phyloP scores from a whole-genome alignment of 2,113 vertebrate species.

The Pheucticus melanocephalus region DNA sequence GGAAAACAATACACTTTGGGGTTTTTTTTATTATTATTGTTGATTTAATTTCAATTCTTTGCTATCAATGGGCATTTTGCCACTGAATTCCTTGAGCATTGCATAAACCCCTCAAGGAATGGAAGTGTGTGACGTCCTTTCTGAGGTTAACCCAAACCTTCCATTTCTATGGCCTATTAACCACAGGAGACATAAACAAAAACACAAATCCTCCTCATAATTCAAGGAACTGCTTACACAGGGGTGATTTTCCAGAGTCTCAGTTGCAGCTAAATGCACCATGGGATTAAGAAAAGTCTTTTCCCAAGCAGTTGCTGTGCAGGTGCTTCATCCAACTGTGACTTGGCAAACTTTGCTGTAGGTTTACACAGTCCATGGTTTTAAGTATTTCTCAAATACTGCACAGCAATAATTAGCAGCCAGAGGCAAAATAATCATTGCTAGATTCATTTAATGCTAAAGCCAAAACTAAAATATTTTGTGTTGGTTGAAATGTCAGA shows the following conservation, averaged over 20 bases:
- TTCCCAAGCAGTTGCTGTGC: neutral
- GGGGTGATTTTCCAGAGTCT: neutral
- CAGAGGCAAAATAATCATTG: conserved; percentile 61
- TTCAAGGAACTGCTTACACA: neutral
- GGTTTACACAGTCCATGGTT: conserved; percentile 34
- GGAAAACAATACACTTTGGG: neutral
- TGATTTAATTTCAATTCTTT: neutral
- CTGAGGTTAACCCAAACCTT: neutral
- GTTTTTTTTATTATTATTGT: neutral
- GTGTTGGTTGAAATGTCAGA: conserved; percentile 40
- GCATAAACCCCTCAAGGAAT: neutral
- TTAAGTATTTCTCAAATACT: conserved; percentile 58
- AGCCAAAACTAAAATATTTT: conserved; percentile 31
- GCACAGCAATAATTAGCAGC: conserved; percentile 35
- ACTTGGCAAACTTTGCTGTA: conserved; percentile 5
- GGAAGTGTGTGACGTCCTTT: neutral
- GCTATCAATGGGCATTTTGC: neutral
- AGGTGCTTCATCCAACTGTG: neutral
- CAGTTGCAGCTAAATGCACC: neutral
- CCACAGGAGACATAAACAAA: conserved; percentile 5
- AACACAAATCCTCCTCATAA: neutral
- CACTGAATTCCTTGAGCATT: neutral
- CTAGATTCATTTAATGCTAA: conserved; percentile 58
- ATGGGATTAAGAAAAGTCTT: neutral
- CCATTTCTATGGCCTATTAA: conserved; percentile 7